Evolutionary conservation across 2,113 vertebrate species (phyloP), one percentile per base, ranked within the genome.

Genomic region (Peromyscus leucopus): DNA sequence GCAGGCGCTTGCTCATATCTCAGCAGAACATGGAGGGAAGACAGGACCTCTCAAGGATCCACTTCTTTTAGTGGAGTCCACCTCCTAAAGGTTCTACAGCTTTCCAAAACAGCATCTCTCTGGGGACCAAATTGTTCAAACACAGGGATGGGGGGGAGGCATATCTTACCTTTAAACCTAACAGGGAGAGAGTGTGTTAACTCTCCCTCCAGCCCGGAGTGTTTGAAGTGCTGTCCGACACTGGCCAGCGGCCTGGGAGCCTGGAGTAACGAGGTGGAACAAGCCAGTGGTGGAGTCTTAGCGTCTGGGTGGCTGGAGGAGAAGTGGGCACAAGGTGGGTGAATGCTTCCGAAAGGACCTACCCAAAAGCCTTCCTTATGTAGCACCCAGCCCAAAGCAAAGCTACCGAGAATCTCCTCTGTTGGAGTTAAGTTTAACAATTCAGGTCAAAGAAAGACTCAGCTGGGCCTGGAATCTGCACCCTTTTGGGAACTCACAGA

Each of bases 401-500:
- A 63, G 69, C 48, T 6, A 12, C 31, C 1, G 9, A 55, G 84
- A 33, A 19, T 83, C 15, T 79, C 72, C 31, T 88, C 24, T 26
- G n/a, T 28, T 46, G 2, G 17, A 61, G 39, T 5, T 22, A n/a
- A 13, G 75, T 42, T 78, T 63, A 28, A 67, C 87, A 69, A 71
- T 89, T 83, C 91, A 91, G 86, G 94, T 69, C 91, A 51, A 0
- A 19, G 79, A 51, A 89, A 96, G 63, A 63, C 65, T 7, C 51
- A 63, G 39, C 55, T 61, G 0, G 2, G 57, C 39, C 76, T 79
- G 59, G 90, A n/a, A 91, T 59, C 33, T 5, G 0, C 63, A 86
- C 46, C 78, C 17, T 74, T 31, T 69, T 63, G 89, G 91, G 92
- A 97, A 95, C 97, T 93, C 96, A 94, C 65, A 24, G 86, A 91